Base-by-base conservation (phyloP, 2,113 vertebrate genomes). In the Glaucomys volans region DNA sequence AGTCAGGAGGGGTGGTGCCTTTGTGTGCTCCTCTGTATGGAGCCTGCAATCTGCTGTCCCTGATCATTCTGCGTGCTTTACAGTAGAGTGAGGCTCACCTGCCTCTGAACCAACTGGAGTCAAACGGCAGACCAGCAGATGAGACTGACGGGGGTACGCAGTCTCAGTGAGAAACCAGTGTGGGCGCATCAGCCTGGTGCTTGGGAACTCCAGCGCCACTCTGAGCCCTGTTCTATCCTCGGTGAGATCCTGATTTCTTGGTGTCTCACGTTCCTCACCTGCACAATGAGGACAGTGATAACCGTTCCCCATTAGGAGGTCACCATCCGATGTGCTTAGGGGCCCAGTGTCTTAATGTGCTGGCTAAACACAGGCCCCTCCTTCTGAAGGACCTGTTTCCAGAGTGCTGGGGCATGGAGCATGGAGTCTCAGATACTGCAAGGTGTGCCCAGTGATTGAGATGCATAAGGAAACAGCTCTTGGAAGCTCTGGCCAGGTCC, bases 401-500 rank as follows among this genome's bases (percentile, higher is more conserved):
- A 3, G 20, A 2, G 1, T 5, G 28, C 69, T 42, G 1, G 16
- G 44, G 17, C 16, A 2, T 4, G 10, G 59, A 17, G 0, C 17
- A 0, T 67, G 2, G 5, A 7, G 32, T 42, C 37, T 82, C 83
- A 37, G 4, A 4, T 28, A 16, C 16, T 0, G 0, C 4, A 28
- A 64, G 26, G 22, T 64, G 12, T 14, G 37, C 9, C 50, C 10
- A 0, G 6, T 57, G 30, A 11, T 4, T 52, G 40, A 28, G 81
- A 54, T 8, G 5, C 28, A 0, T 4, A 18, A 11, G 28, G 32
- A 44, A 30, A 18, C 13, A 37, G 5, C 35, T 2, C 0, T 3
- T 35, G n/a, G 92, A 35, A 32, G 22, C 37, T 66, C 37, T 30
- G 66, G 50, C 18, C n/a, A 2, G 16, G n/a, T 69, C 32, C 44